Percentiles rank a stretch among this genome's conserved stretches.
phyloP scores from a whole-genome alignment of 2,113 vertebrate genomes.

The Struthio camelus region DNA sequence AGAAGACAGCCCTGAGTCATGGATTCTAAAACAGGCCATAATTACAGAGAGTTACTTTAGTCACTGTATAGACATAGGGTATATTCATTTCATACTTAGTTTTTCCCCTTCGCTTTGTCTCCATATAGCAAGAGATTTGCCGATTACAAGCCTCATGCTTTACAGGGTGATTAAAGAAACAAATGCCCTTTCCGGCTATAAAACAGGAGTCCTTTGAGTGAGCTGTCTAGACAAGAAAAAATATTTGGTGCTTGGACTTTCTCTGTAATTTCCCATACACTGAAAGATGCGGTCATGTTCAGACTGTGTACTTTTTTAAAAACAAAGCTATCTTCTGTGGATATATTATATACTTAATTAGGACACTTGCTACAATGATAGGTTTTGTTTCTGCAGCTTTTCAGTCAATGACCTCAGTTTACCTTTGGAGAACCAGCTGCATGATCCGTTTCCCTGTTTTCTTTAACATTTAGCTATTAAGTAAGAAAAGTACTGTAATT shows the following conservation, averaged over 20 bases:
- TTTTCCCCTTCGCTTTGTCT: not conserved
- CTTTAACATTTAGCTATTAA: not conserved
- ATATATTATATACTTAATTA: not conserved
- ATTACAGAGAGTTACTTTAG: not conserved
- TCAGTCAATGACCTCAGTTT: not conserved
- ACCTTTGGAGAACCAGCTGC: not conserved
- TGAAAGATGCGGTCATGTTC: not conserved
- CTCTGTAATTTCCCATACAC: constrained; percentile 23
- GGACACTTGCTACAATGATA: not conserved
- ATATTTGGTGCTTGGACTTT: constrained; percentile 66
- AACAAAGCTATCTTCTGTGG: not conserved
- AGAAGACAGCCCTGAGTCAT: not conserved
- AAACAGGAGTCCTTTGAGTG: constrained; percentile 70
- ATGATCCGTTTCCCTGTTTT: not conserved
- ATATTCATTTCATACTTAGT: not conserved
- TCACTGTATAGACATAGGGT: not conserved
- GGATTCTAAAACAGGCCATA: not conserved
- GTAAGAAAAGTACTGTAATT: not conserved
- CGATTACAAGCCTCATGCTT: constrained; percentile 43
- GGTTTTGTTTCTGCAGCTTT: not conserved
- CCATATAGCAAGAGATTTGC: not conserved
- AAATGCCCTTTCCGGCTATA: constrained; percentile 56
- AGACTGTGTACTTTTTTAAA: not conserved
- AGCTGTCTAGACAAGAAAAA: constrained; percentile 74
- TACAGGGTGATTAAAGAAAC: constrained; percentile 64